These are phyloP conservation scores for Nycteola revayana DNA, from an alignment of 2,888 invertebrate species.

Conservation along the genomic window DNA sequence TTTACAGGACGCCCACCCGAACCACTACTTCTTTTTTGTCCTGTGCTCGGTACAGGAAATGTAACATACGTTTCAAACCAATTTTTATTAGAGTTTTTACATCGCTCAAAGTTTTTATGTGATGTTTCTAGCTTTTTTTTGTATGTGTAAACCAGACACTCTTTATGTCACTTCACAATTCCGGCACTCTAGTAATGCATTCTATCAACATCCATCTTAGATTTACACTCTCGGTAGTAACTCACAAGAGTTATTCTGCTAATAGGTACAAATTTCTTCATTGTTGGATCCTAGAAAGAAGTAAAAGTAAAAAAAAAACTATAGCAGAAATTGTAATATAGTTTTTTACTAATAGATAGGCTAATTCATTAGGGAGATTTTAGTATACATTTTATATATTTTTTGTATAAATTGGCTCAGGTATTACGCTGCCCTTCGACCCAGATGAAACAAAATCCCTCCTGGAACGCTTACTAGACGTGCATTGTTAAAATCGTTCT, in stretches of 20 bases:
- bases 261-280: not conserved
- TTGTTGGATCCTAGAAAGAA: no score
- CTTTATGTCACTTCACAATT: not conserved
- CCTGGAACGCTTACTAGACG: no score
- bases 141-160: constrained; percentile 1
- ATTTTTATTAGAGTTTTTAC: constrained; percentile 1
- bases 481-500: no score
- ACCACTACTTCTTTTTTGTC: not conserved
- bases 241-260: not conserved
- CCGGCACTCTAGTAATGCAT: not conserved
- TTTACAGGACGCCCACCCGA: not conserved
- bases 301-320: no score
- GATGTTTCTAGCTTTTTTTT: not conserved
- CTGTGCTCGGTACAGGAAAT: not conserved
- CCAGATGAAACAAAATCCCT: no score
- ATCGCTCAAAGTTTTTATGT: constrained; percentile 1
- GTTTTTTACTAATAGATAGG: no score
- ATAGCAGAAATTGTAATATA: no score
- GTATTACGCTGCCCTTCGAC: no score
- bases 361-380: no score
- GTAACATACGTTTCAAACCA: constrained; percentile 1
- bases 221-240: not conserved
- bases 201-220: constrained; percentile 1
- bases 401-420: no score
- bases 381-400: no score